Percentiles rank a stretch among this genome's conserved stretches.
Conservation (phyloP, 2,797 vertebrate species). For the Tarsius wallacei region DNA sequence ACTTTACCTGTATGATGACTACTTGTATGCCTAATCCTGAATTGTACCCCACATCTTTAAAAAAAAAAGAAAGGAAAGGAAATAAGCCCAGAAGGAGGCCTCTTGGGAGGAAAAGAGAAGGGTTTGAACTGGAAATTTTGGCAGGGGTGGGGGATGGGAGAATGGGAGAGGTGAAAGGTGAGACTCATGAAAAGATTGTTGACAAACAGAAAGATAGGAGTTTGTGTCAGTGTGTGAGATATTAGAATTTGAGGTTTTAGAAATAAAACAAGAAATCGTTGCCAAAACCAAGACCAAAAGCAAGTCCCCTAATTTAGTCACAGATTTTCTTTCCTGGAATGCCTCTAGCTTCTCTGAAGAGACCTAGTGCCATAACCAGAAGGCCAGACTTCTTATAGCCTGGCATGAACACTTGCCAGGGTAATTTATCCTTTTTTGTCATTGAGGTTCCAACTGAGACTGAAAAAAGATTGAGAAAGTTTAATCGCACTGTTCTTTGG, state of each 20-base stretch:
- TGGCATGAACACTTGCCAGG: slow-evolving; percentile 73
- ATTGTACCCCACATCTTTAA: too few species aligned
- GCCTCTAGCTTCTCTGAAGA: background rate
- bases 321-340: background rate
- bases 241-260: background rate
- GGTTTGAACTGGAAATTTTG: background rate
- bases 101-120: background rate
- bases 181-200: background rate
- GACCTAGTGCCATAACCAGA: background rate
- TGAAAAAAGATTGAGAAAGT: slow-evolving; percentile 77
- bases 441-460: slow-evolving; percentile 74
- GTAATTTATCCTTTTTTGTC: slow-evolving; percentile 76
- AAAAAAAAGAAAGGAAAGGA: background rate
- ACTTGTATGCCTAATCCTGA: too few species aligned
- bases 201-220: background rate
- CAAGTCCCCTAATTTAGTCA: background rate
- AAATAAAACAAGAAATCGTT: slow-evolving; percentile 27
- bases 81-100: background rate
- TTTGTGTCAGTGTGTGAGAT: background rate
- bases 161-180: background rate
- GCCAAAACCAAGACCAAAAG: slow-evolving; percentile 22
- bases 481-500: slow-evolving; percentile 81
- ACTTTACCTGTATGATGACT: too few species aligned
- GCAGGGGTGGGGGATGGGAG: background rate
- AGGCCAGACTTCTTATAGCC: slow-evolving; percentile 28